Evolutionary conservation across 2,797 vertebrate genomes (phyloP).

Genomic region (Acanthiza pusilla): DNA sequence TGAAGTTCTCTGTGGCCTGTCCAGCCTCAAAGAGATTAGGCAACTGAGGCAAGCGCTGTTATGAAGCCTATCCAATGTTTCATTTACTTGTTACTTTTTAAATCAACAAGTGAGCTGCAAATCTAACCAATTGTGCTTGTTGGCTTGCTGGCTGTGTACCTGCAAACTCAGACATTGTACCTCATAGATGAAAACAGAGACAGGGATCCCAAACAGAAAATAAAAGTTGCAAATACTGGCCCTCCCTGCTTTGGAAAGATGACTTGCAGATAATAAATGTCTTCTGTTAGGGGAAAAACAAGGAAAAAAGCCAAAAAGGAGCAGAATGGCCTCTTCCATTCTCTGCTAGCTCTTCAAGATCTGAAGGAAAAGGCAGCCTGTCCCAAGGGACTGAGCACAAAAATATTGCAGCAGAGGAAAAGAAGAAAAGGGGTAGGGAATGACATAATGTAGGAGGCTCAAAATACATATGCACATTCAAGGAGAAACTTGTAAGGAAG

Average conservation of each 20-base stretch:
- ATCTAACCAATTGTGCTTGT: not conserved
- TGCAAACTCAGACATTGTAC: not conserved
- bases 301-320: not conserved
- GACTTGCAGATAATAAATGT: not conserved
- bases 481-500: not conserved
- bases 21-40: not conserved
- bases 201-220: not conserved
- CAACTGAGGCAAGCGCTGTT: not conserved
- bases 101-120: not conserved
- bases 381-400: not conserved
- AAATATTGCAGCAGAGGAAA: not conserved
- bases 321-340: not conserved
- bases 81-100: not conserved
- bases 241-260: not conserved
- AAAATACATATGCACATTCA: not conserved
- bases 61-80: not conserved
- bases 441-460: not conserved
- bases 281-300: not conserved
- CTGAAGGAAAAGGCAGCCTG: not conserved
- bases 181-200: not conserved
- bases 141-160: not conserved
- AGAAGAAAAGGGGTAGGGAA: not conserved
- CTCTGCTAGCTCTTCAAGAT: not conserved
- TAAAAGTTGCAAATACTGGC: not conserved
- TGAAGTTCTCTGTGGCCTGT: not conserved